Evolutionary conservation across 2,113 vertebrate genomes (phyloP), one percentile per base, ranked within the genome.

Genomic region (Pica pica): DNA sequence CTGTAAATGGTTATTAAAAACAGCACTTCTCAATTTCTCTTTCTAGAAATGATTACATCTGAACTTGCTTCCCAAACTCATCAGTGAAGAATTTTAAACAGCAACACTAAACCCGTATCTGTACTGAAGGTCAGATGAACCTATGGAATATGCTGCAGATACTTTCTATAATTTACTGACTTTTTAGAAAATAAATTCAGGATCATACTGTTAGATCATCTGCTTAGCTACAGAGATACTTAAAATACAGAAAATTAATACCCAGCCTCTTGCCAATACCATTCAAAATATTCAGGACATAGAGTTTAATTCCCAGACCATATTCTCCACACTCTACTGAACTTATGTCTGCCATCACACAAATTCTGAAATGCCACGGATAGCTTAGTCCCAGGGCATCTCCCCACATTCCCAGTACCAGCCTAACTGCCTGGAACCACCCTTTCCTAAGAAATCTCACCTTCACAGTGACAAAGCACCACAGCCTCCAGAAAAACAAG

Each of bases 1-100:
- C 50, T 94, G 84, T 69, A 79, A 82, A 82, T 37, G 44, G 83
- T 93, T 95, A 96, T 95, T 85, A 92, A 89, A 97, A 95, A 55
- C 52, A 67, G n/a, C 44, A 65, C 20, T 90, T 92, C 64, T 75
- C 76, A 78, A 64, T 96, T 94, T 95, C 56, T 86, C 90, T 75
- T 59, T 89, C 86, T 79, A 68, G 65, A 90, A 69, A 84, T 75
- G 11, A 96, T 69, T 86, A 81, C n/a, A 96, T 89, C 76, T 93
- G 69, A 90, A 73, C 59, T 81, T 82, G 39, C 56, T 95, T 89
- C 49, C 65, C 88, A 94, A 78, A 90, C 44, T 81, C 83, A 92
- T 86, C 87, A 87, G 92, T 50, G 31, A 83, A 46, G 75, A 87
- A 89, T 91, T 97, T 93, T 80, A 85, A 93, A 93, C 71, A 94